Evolutionary conservation across 2,888 invertebrate genomes (phyloP).

Genomic region (Neoscelio sp.): DNA sequence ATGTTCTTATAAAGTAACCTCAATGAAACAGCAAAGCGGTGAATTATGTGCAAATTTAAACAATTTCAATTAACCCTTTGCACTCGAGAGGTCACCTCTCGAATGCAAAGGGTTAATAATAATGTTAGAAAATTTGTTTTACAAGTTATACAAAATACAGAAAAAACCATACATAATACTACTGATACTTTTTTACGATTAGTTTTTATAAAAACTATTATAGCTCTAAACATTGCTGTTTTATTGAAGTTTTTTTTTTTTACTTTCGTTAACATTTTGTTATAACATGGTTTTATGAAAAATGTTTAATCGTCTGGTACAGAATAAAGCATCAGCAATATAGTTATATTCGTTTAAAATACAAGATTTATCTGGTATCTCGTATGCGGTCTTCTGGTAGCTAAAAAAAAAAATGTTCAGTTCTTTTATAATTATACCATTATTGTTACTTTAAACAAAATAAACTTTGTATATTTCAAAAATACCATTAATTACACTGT

Average conservation of each 20-base stretch:
- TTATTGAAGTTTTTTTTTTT: constrained; percentile 30
- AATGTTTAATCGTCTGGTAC: constrained; percentile 37
- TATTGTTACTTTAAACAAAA: constrained; percentile 62
- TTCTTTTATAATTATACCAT: constrained; percentile 52
- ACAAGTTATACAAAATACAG: too few relatives aligned
- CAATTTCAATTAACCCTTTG: too few relatives aligned
- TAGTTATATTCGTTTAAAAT: constrained; percentile 33
- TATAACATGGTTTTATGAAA: constrained; percentile 34
- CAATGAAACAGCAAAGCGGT: too few relatives aligned
- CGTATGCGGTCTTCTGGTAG: constrained; percentile 47
- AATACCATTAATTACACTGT: constrained; percentile 57
- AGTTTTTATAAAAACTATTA: too few relatives aligned
- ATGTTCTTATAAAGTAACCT: too few relatives aligned
- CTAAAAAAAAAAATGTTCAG: constrained; percentile 56
- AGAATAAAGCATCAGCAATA: constrained; percentile 46
- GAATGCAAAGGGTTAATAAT: too few relatives aligned
- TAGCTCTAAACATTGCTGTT: constrained; percentile 45
- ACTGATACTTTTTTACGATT: too few relatives aligned
- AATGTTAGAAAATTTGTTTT: too few relatives aligned
- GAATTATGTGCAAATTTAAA: too few relatives aligned
- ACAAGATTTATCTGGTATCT: constrained; percentile 21
- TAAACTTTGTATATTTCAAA: constrained; percentile 64
- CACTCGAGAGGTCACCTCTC: too few relatives aligned
- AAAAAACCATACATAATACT: too few relatives aligned
- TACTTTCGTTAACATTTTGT: constrained; percentile 31